Evolutionary conservation across 2,797 vertebrate genomes (phyloP).

Genomic region (Pipistrellus nathusii): DNA sequence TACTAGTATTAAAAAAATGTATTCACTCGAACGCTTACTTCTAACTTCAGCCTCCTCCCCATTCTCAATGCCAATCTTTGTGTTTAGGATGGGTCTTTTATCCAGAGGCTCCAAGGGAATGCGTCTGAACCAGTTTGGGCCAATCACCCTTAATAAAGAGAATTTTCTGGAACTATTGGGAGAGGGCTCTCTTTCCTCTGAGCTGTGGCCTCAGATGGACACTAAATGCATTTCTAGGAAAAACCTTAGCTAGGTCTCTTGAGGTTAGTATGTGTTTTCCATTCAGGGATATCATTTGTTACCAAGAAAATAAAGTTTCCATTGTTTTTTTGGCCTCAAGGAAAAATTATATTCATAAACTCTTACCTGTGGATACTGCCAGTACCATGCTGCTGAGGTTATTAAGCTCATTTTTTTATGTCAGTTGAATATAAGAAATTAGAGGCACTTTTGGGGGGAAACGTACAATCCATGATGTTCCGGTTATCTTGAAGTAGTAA

Average conservation of each 20-base stretch:
- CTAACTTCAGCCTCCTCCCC: neutral
- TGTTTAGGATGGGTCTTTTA: neutral
- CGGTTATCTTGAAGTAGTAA: conserved; percentile 49
- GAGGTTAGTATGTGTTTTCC: conserved; percentile 28
- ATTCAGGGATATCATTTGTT: conserved; percentile 58
- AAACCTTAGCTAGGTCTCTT: conserved; percentile 42
- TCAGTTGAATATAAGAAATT: conserved; percentile 66
- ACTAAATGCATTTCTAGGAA: conserved; percentile 55
- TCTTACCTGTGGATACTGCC: conserved; percentile 29
- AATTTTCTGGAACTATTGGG: neutral
- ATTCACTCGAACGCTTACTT: neutral
- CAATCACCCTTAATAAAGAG: neutral
- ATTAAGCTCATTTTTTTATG: conserved; percentile 81
- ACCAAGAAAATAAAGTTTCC: conserved; percentile 46
- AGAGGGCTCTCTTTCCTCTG: neutral
- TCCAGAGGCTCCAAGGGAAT: neutral
- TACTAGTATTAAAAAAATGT: neutral
- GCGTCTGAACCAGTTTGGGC: neutral
- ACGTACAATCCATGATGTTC: conserved; percentile 38
- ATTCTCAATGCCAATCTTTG: neutral
- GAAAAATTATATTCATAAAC: conserved; percentile 79
- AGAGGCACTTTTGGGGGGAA: conserved; percentile 46
- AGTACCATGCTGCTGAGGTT: conserved; percentile 62
- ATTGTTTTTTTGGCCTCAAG: conserved; percentile 63
- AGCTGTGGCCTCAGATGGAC: neutral